Percentiles rank a stretch among this genome's conserved stretches.
Evolutionary conservation across 2,888 invertebrate species (phyloP).

Genomic region (Onchidella celtica): DNA sequence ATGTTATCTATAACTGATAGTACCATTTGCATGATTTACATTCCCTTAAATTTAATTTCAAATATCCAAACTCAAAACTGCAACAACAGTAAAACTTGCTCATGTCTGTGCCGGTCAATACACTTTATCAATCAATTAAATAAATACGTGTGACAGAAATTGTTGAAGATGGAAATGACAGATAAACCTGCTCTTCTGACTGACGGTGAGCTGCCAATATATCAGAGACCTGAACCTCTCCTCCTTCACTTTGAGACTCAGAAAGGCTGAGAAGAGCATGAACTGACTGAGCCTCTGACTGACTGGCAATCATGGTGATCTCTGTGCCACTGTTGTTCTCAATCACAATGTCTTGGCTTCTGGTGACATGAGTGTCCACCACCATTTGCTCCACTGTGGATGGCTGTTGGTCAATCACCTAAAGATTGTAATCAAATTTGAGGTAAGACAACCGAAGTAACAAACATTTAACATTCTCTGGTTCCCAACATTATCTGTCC

Average conservation of each 20-base stretch:
- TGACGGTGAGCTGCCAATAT: constrained; percentile 31
- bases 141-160: no score
- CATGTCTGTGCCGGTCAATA: no score
- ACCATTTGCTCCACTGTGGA: not conserved
- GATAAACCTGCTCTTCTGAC: not conserved
- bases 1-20: no score
- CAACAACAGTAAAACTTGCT: no score
- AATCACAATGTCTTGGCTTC: constrained; percentile 25
- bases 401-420: constrained; percentile 14
- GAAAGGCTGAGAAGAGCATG: constrained; percentile 35
- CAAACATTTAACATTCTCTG: no score
- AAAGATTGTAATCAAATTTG: not conserved
- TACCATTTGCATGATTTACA: no score
- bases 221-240: constrained; percentile 33
- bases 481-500: no score
- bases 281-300: constrained; percentile 45
- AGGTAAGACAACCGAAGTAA: no score
- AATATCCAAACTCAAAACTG: no score
- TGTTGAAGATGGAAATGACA: no score
- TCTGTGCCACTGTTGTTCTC: constrained; percentile 6
- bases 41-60: no score
- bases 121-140: no score
- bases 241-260: constrained; percentile 17
- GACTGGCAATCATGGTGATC: constrained; percentile 8
- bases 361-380: not conserved